phyloP scores from a whole-genome alignment of 2,797 vertebrate species.

The Falco cherrug region DNA sequence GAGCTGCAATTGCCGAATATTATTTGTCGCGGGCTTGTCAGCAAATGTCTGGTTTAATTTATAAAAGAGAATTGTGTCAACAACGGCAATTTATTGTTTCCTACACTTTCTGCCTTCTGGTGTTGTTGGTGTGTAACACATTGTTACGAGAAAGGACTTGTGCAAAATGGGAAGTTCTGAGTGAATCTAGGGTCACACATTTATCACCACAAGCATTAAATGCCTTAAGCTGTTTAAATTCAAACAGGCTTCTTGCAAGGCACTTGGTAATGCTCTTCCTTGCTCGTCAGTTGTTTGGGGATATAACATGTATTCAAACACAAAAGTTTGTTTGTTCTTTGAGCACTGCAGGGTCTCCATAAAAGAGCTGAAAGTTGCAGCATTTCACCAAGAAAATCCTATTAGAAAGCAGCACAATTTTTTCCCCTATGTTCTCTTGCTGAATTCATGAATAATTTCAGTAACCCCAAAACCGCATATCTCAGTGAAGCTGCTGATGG shows the following conservation, averaged over 20 bases:
- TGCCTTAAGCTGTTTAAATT: neutral
- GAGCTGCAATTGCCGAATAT: neutral
- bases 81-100: conserved; percentile 46
- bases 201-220: neutral
- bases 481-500: neutral
- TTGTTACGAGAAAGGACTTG: neutral
- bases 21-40: conserved; percentile 52
- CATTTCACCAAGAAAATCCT: neutral
- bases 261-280: neutral
- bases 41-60: conserved; percentile 53
- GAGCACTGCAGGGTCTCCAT: neutral
- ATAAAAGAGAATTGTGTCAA: conserved; percentile 5
- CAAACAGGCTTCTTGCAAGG: neutral
- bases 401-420: neutral
- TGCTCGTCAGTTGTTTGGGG: neutral
- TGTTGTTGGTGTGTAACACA: neutral
- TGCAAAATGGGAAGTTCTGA: neutral
- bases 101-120: conserved; percentile 32
- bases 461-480: neutral
- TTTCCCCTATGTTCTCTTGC: neutral
- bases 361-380: neutral
- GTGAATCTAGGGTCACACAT: neutral
- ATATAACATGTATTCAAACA: neutral
- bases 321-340: neutral
- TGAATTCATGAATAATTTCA: neutral